phyloP scores from a whole-genome alignment of 2,797 vertebrate species.

The Microtus californicus region DNA sequence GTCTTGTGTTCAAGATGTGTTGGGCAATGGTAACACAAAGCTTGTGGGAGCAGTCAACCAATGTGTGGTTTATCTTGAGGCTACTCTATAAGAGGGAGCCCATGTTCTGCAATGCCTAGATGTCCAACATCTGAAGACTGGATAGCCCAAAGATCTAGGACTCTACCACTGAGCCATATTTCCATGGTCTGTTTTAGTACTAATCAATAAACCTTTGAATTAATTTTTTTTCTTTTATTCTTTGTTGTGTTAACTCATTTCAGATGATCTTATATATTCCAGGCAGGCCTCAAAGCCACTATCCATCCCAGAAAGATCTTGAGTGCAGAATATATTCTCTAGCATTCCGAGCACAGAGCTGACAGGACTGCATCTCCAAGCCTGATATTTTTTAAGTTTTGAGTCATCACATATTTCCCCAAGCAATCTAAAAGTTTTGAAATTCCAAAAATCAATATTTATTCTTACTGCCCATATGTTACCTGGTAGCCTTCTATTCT shows the following conservation, averaged over 20 bases:
- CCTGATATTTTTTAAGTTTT: constrained; percentile 13
- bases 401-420: not conserved
- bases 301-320: not conserved
- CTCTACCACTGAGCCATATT: not conserved
- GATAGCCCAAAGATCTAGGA: not conserved
- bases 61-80: not conserved
- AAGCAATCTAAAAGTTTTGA: not conserved
- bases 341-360: not conserved
- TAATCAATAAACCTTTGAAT: not conserved
- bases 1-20: not conserved
- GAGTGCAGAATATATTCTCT: not conserved
- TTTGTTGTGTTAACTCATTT: not conserved
- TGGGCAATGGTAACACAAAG: not conserved
- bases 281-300: not conserved
- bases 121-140: not conserved
- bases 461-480: constrained; percentile 12
- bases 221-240: not conserved
- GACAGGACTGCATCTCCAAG: not conserved
- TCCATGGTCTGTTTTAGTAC: not conserved
- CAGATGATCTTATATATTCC: not conserved
- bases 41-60: not conserved
- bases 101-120: too few species aligned
- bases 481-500: not conserved
- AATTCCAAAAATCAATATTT: constrained; percentile 6
- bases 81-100: not conserved